Evolutionary conservation across 2,797 vertebrate genomes (phyloP).

Genomic region (Furcifer pardalis): DNA sequence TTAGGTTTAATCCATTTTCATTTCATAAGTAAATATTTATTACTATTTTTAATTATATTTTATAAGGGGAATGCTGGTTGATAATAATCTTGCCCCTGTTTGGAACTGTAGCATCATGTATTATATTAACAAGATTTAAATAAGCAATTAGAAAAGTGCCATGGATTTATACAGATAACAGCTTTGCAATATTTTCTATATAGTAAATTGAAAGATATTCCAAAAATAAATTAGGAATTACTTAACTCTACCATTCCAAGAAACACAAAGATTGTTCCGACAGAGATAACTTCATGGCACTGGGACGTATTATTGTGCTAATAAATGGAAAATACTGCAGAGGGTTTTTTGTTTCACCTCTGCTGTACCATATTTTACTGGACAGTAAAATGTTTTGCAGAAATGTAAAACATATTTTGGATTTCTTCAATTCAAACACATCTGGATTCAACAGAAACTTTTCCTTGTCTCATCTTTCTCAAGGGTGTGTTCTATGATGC

Average conservation of each 20-base stretch:
- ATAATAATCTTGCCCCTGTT: conserved; percentile 57
- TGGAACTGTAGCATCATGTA: conserved; percentile 33
- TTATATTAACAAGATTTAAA: conserved; percentile 48
- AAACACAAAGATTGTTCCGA: background rate
- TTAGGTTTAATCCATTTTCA: conserved; percentile 67
- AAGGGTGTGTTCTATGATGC: conserved; percentile 9
- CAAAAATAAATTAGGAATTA: background rate
- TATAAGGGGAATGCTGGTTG: conserved; percentile 66
- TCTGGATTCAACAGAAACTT: background rate
- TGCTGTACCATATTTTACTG: background rate
- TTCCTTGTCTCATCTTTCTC: background rate
- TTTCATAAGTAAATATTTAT: conserved; percentile 64
- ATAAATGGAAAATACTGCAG: conserved; percentile 26
- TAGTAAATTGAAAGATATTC: background rate
- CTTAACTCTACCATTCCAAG: background rate
- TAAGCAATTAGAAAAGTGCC: conserved; percentile 36
- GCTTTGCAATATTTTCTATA: background rate
- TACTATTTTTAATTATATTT: conserved; percentile 69
- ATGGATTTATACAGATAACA: background rate
- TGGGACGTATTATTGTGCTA: conserved; percentile 10
- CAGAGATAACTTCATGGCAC: background rate
- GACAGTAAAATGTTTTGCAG: background rate
- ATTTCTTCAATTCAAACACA: background rate
- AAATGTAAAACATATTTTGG: conserved; percentile 18
- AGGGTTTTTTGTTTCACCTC: conserved; percentile 2